These are phyloP conservation scores for Oryzias melastigma DNA, from an alignment of 2,113 vertebrate species.

Conservation along the genomic window DNA sequence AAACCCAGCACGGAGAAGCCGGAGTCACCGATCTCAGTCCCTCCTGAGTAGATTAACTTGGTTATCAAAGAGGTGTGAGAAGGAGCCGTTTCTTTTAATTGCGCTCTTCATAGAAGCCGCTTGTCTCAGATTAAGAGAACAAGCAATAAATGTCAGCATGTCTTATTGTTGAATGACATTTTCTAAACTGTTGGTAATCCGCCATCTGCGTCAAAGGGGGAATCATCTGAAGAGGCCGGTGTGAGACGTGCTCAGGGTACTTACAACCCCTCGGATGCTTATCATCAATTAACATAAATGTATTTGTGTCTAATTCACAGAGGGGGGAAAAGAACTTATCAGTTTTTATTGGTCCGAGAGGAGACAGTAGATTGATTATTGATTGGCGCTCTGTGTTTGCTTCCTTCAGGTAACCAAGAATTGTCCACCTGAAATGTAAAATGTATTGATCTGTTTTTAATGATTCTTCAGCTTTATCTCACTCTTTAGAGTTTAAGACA, in stretches of 20 bases:
- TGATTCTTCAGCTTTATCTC: slow-evolving; percentile 34
- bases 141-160: slow-evolving; percentile 71
- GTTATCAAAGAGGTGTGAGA: slow-evolving; percentile 64
- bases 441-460: slow-evolving; percentile 61
- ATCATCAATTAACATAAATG: slow-evolving; percentile 65
- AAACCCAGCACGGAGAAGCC: slow-evolving; percentile 56
- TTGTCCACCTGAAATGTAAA: slow-evolving; percentile 59
- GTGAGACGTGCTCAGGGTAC: slow-evolving; percentile 38
- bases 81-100: slow-evolving; percentile 69
- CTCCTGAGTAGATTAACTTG: slow-evolving; percentile 68
- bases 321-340: slow-evolving; percentile 29
- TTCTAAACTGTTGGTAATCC: slow-evolving; percentile 75
- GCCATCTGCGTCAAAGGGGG: slow-evolving; percentile 68
- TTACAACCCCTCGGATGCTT: slow-evolving; percentile 45
- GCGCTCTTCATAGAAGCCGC: slow-evolving; percentile 64
- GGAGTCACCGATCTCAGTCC: slow-evolving; percentile 55
- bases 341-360: slow-evolving; percentile 43
- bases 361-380: slow-evolving; percentile 69
- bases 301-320: slow-evolving; percentile 52
- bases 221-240: slow-evolving; percentile 51
- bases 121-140: slow-evolving; percentile 73
- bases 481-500: background rate
- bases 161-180: slow-evolving; percentile 67
- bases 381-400: slow-evolving; percentile 56
- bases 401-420: slow-evolving; percentile 60